These are phyloP conservation scores for Rhagonycha lutea DNA, from an alignment of 2,888 invertebrate species.

Conservation along the genomic window DNA sequence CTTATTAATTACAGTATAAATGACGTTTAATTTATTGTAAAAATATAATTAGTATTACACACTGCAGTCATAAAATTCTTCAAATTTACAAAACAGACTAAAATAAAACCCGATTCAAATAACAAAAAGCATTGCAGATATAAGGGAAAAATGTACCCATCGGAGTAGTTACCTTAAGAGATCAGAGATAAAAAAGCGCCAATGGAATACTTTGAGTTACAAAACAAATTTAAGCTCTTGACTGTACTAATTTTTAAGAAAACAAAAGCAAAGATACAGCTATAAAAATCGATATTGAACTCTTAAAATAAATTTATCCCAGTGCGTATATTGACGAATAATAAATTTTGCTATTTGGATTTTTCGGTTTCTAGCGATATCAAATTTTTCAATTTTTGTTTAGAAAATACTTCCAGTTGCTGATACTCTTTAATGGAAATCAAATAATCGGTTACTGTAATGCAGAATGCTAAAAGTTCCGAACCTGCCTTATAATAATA, in stretches of 20 bases:
- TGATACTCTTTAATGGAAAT: too few species aligned
- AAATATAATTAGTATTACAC: not conserved
- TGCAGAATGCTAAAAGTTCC: too few species aligned
- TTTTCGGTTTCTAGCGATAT: too few species aligned
- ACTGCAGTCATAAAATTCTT: not conserved
- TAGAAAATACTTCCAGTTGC: too few species aligned
- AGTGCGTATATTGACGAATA: too few species aligned
- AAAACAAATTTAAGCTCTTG: not conserved
- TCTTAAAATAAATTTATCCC: not conserved
- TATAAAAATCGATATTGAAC: not conserved
- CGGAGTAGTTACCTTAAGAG: not conserved
- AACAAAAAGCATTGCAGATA: conserved; percentile 3
- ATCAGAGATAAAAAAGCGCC: not conserved
- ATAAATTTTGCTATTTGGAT: too few species aligned
- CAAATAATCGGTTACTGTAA: too few species aligned
- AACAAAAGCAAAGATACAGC: not conserved
- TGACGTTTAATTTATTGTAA: not conserved
- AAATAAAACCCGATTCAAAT: not conserved
- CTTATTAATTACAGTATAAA: not conserved
- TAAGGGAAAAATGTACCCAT: not conserved
- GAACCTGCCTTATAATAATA: too few species aligned
- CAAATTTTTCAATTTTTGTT: too few species aligned
- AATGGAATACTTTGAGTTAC: not conserved
- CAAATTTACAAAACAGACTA: not conserved
- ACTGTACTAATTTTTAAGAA: not conserved